Percentiles rank a stretch among this genome's conserved stretches.
Conservation (phyloP, 2,888 invertebrate species). For the Ichneumoninae sp. region DNA sequence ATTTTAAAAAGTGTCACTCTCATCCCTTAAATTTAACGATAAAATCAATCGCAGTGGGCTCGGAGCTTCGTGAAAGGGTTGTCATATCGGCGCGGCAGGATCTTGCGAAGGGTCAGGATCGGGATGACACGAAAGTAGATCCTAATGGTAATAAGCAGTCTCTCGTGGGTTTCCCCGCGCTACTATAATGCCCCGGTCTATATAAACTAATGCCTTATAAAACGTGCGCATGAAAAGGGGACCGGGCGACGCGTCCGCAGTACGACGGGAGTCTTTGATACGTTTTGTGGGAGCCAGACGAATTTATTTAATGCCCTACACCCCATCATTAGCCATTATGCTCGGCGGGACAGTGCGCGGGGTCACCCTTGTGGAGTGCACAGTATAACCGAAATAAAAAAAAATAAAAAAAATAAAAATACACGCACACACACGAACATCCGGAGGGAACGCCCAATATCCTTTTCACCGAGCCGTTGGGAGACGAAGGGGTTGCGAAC, state of each 20-base stretch:
- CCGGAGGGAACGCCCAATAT: constrained; percentile 78
- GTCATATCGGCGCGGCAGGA: constrained; percentile 32
- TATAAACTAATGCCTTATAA: constrained; percentile 48
- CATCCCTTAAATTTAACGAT: background rate
- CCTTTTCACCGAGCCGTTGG: constrained; percentile 71
- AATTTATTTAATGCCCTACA: constrained; percentile 71
- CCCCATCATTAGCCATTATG: constrained; percentile 83
- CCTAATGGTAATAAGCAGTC: constrained; percentile 54
- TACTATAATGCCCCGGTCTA: constrained; percentile 33
- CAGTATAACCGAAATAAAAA: constrained; percentile 69
- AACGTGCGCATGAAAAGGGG: constrained; percentile 45
- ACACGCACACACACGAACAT: constrained; percentile 71
- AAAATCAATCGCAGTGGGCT: constrained; percentile 2
- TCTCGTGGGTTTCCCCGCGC: constrained; percentile 48
- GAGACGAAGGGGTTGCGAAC: constrained; percentile 60
- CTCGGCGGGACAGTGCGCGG: constrained; percentile 68
- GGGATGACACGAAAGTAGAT: constrained; percentile 35
- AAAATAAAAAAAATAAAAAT: constrained; percentile 3
- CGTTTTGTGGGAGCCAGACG: constrained; percentile 60
- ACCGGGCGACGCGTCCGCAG: constrained; percentile 36
- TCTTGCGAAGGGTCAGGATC: constrained; percentile 49
- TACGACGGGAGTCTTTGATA: constrained; percentile 62
- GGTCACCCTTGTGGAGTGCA: constrained; percentile 45
- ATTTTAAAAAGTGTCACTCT: background rate
- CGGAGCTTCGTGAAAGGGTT: constrained; percentile 16